Base-by-base conservation (phyloP, 2,113 vertebrate species). In the Poeciliopsis prolifica region DNA sequence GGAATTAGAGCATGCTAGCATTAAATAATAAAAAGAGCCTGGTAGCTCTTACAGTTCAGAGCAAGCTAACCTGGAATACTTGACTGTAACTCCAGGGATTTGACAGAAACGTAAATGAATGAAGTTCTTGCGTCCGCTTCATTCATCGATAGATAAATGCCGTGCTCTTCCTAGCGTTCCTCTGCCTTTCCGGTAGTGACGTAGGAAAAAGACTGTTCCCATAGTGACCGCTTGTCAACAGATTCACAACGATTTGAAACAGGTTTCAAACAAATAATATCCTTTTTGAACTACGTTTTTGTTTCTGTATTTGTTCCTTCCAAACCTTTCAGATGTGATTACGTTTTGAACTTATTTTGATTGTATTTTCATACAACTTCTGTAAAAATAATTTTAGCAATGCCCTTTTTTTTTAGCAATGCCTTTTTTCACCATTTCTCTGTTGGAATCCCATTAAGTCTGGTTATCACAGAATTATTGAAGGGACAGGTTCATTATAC, bases 101-200 rank as follows among this genome's bases (percentile, higher is more conserved):
- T 1, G 40, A 28, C 24, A 3, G 30, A 12, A 80, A 69, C 22
- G 63, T 70, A 33, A 78, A 73, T 87, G 65, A 70, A 79, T 79
- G 60, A 87, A 84, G 78, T 87, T 83, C 15, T 37, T 60, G 30
- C 54, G 73, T 69, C 58, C 42, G 70, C 75, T 91, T 87, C 88
- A 91, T 91, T 90, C 84, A 88, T 74, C 65, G 75, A 69, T 17
- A 29, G 26, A 26, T 22, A 70, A 77, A 81, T 66, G 63, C 79
- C 67, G 48, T 12, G 75, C 22, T 62, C 78, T 87, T 88, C 88
- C 84, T 65, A 68, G 64, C 80, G 78, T 82, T 68, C 74, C 24
- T 2, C 48, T 77, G 35, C 22, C 15, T 22, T 54, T 24, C 87
- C 92, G 92, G 92, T 54, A 81, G 79, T 92, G 89, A 91, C 91